These are phyloP conservation scores for Harpagus bidentatus DNA, from an alignment of 2,113 vertebrate genomes.

Conservation along the genomic window DNA sequence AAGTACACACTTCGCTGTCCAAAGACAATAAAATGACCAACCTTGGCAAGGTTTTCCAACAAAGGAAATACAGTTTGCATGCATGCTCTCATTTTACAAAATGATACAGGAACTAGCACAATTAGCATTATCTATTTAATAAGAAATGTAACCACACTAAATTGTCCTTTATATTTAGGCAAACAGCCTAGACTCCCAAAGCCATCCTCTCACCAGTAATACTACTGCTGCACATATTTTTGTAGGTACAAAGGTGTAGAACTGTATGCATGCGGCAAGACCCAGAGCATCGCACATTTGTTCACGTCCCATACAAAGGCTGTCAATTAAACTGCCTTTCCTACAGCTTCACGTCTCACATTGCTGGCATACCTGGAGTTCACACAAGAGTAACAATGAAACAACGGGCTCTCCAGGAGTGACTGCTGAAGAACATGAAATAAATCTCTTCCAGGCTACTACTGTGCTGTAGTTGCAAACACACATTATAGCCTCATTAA, in stretches of 20 bases:
- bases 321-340: neutral
- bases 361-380: neutral
- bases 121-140: neutral
- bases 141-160: neutral
- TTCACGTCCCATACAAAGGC: neutral
- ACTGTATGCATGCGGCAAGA: fast-evolving
- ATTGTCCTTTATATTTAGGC: neutral
- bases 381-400: neutral
- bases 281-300: neutral
- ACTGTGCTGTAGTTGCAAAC: neutral
- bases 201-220: neutral
- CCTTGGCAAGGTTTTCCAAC: neutral
- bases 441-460: neutral
- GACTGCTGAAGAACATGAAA: neutral
- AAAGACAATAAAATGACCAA: neutral
- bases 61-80: neutral
- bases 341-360: neutral
- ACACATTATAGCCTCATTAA: neutral
- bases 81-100: neutral
- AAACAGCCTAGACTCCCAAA: neutral
- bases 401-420: neutral
- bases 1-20: neutral
- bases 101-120: fast-evolving
- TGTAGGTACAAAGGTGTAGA: neutral
- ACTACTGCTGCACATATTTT: neutral